Conservation (phyloP, 2,888 invertebrate genomes). For the Agrotis ipsilon region DNA sequence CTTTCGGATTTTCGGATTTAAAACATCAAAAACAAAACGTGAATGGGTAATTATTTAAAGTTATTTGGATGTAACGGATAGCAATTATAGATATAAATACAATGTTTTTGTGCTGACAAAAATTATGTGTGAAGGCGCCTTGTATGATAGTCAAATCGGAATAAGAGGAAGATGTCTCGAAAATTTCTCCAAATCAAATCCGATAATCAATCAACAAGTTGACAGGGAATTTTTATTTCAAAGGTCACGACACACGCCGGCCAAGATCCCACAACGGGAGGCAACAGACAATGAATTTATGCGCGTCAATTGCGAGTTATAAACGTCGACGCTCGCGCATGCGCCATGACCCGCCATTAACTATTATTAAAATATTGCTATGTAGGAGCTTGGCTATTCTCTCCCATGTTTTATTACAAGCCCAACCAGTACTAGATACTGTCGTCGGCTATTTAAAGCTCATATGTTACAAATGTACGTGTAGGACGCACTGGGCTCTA, state of each 20-base stretch:
- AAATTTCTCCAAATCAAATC: slow-evolving; percentile 47
- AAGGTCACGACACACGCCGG: slow-evolving; percentile 73
- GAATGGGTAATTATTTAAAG: not conserved
- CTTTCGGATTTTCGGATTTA: slow-evolving; percentile 28
- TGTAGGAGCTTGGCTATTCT: slow-evolving; percentile 88
- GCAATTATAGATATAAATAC: not conserved
- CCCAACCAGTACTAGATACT: slow-evolving; percentile 83
- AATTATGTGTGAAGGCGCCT: not conserved
- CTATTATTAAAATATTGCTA: slow-evolving; percentile 90
- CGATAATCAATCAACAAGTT: slow-evolving; percentile 71
- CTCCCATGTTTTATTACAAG: slow-evolving; percentile 88
- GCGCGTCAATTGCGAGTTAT: slow-evolving; percentile 88
- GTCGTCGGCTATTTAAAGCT: slow-evolving; percentile 89
- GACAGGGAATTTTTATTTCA: slow-evolving; percentile 74
- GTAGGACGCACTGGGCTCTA: slow-evolving; percentile 79
- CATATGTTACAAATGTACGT: slow-evolving; percentile 87
- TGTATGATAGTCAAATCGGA: not conserved
- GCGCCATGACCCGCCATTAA: slow-evolving; percentile 88
- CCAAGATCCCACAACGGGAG: slow-evolving; percentile 76
- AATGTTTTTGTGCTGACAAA: no score
- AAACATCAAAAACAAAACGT: slow-evolving; percentile 14
- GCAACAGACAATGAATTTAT: slow-evolving; percentile 84
- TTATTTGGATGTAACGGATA: not conserved
- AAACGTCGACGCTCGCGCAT: slow-evolving; percentile 86
- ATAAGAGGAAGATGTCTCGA: not conserved